phyloP scores from a whole-genome alignment of 2,888 invertebrate genomes.

The Lasioglossum figueresi region DNA sequence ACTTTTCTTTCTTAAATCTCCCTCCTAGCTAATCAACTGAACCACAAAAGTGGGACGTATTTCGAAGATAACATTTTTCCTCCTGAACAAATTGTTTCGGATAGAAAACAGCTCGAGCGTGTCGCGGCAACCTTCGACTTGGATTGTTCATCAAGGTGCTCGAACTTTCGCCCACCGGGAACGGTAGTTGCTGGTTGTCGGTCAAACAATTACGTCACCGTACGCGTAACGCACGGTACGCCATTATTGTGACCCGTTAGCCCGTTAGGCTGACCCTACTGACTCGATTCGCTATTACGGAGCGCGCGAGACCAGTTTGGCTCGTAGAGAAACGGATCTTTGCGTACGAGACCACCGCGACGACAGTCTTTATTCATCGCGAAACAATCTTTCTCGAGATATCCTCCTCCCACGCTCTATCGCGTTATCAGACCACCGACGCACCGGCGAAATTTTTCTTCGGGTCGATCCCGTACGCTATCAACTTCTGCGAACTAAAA shows the following conservation, averaged over 20 bases:
- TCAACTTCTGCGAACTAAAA: background rate
- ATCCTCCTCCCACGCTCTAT: background rate
- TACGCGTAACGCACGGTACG: slow-evolving; percentile 66
- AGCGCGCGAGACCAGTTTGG: slow-evolving; percentile 49
- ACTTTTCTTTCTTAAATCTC: background rate
- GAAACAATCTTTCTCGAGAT: background rate
- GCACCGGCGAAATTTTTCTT: background rate
- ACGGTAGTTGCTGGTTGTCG: slow-evolving; percentile 56
- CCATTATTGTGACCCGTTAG: slow-evolving; percentile 66
- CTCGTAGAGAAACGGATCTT: slow-evolving; percentile 46
- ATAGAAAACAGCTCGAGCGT: background rate
- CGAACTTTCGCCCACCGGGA: slow-evolving; percentile 66
- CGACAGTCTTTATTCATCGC: background rate
- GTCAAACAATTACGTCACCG: slow-evolving; percentile 64
- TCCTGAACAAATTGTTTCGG: background rate
- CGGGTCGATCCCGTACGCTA: background rate
- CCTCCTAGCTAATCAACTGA: background rate
- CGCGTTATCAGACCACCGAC: background rate
- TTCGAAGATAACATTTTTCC: too few relatives aligned
- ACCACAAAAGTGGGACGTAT: background rate
- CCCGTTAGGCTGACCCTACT: slow-evolving; percentile 70
- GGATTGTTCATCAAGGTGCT: slow-evolving; percentile 30
- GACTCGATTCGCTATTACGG: slow-evolving; percentile 65
- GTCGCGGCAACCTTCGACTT: background rate
- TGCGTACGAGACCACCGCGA: slow-evolving; percentile 13